phyloP scores from a whole-genome alignment of 2,888 invertebrate genomes.

The Drosophila nr. perissopoda region DNA sequence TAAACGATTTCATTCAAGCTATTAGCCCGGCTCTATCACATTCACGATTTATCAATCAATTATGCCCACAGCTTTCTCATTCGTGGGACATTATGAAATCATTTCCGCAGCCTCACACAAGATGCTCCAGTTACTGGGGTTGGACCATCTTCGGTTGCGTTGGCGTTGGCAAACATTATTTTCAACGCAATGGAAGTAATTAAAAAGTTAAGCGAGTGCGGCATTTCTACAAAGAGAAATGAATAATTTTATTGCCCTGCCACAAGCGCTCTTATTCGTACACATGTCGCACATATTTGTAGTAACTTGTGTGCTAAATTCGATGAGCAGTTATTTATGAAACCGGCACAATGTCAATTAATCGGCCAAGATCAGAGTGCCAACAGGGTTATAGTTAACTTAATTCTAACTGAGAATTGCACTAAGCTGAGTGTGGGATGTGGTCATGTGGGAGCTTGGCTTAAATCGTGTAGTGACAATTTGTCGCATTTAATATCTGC shows the following conservation, averaged over 20 bases:
- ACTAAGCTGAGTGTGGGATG: conserved; percentile 28
- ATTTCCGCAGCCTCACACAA: conserved; percentile 35
- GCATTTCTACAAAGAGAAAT: conserved; percentile 47
- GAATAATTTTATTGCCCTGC: conserved; percentile 41
- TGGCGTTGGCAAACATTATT: conserved; percentile 32
- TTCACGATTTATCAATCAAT: conserved; percentile 38
- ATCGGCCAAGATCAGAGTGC: conserved; percentile 46
- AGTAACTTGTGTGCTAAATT: conserved; percentile 50
- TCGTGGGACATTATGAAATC: conserved; percentile 44
- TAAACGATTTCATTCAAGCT: conserved; percentile 51
- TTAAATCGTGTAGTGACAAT: conserved; percentile 46
- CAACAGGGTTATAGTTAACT: conserved; percentile 49
- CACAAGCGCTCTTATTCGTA: conserved; percentile 21
- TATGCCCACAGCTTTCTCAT: conserved; percentile 36
- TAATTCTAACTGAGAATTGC: conserved; percentile 22
- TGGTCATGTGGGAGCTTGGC: conserved; percentile 18
- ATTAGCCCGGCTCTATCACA: conserved; percentile 38
- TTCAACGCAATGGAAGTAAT: conserved; percentile 29
- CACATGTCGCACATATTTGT: conserved; percentile 14
- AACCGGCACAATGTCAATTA: conserved; percentile 74
- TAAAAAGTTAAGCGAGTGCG: conserved; percentile 43
- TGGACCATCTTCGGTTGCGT: conserved; percentile 34
- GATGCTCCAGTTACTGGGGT: not conserved
- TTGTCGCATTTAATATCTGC: conserved; percentile 42
- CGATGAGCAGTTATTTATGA: conserved; percentile 65